Base-by-base conservation (phyloP, 2,797 vertebrate species). In the Ataeniobius toweri region DNA sequence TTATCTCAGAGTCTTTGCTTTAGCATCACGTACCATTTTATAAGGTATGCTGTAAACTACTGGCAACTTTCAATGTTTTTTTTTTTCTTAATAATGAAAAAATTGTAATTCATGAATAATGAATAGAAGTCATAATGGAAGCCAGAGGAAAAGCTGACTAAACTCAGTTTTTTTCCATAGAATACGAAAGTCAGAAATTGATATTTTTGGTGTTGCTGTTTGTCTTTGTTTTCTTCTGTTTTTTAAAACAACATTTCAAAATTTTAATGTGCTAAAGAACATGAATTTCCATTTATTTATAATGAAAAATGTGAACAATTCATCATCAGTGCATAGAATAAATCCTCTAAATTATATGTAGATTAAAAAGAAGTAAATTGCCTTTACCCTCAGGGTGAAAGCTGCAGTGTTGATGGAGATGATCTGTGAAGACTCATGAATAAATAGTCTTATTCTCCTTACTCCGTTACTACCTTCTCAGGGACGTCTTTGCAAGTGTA, bases 21-120 rank as follows among this genome's bases (percentile, higher is more conserved):
- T 73, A 18, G 68, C 72, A 65, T 82, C 41, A 24, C 56, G 59
- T 51, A 68, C 67, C 67, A 46, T 69, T 69, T 13, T 46, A 46
- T 46, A 69, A n/a, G 8, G 67, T 6, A 16, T 46, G 5, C 24
- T 46, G 5, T 68, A 68, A 65, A 7, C 69, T 36, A 55, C 73
- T 68, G 8, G 24, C 48, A 46, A 41, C 72, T 80, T 81, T 63
- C 69, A 51, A 78, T 83, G 80, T 72, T 85, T 79, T 68, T 39
- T 28, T 68, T 79, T 87, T 77, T 77, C 6, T 74, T 80, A 50
- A 85, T 82, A 85, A 85, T 89, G 41, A 86, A 88, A 82, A 84
- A 70, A 83, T 74, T 85, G 63, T 77, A 88, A 86, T 80, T 75
- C 63, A 84, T 88, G 81, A 90, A 88, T 86, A 89, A 89, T 65